Conservation (phyloP, 2,797 vertebrate species). For the Cyclopterus lumpus region DNA sequence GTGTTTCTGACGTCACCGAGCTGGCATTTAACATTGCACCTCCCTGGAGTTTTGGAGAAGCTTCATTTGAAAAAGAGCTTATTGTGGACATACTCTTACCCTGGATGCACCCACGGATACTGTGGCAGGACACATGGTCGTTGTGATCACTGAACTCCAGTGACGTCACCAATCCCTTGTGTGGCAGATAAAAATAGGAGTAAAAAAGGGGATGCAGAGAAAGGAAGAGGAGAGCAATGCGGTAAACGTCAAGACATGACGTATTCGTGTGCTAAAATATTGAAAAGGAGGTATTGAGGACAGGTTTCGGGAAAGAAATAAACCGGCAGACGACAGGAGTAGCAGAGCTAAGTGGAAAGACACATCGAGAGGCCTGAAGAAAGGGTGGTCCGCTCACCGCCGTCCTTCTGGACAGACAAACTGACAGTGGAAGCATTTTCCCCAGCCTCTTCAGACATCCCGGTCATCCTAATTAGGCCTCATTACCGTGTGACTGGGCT, state of each 20-base stretch:
- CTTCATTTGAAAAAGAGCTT: not conserved
- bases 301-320: not conserved
- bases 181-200: slow-evolving; percentile 25
- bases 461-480: slow-evolving; percentile 78
- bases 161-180: slow-evolving; percentile 3
- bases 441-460: slow-evolving; percentile 59
- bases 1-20: slow-evolving; percentile 2
- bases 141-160: slow-evolving; percentile 2
- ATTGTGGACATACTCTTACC: not conserved
- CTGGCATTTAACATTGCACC: not conserved
- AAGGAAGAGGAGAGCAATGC: not conserved
- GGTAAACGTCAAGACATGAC: slow-evolving; percentile 14
- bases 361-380: slow-evolving; percentile 21
- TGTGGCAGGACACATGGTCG: slow-evolving; percentile 14
- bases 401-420: slow-evolving; percentile 37
- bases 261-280: slow-evolving; percentile 24
- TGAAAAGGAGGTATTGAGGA: slow-evolving; percentile 14
- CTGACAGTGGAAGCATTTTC: slow-evolving; percentile 60
- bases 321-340: not conserved
- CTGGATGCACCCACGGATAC: not conserved
- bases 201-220: slow-evolving; percentile 2
- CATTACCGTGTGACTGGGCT: slow-evolving; percentile 78
- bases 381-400: slow-evolving; percentile 21
- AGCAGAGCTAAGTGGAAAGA: not conserved
- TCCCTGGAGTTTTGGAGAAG: not conserved